Base-by-base conservation (phyloP, 2,113 vertebrate genomes). In the Sylvietta virens region DNA sequence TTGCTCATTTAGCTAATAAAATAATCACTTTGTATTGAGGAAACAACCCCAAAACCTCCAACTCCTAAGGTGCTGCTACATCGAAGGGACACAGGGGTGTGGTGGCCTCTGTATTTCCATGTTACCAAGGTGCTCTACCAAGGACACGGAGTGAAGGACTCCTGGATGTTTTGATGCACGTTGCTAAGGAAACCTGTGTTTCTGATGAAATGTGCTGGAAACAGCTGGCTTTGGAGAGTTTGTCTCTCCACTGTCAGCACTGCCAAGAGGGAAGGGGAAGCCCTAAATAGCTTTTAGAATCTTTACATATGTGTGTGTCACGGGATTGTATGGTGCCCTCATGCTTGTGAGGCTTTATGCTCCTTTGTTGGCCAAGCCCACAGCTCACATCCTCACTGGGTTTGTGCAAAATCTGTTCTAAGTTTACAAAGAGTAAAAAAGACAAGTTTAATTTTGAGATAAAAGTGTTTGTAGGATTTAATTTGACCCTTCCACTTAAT, bases 181-280 rank as follows among this genome's bases (percentile, higher is more conserved):
- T 91, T 95, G 61, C 84, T 67, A 86, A 88, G 86, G 91, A 81
- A 92, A 91, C 50, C 24, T 62, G 4, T 76, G 39, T 18, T 81
- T 90, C 80, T 81, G 61, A 86, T 73, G 40, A 78, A 88, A 86
- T 35, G 23, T 56, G 12, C 39, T 87, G 78, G 57, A 40, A 90
- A 83, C 1, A 7, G 11, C 56, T 83, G 35, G 57, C 58, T 86
- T 85, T 61, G 31, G 26, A 76, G 11, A 50, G 27, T 44, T 81
- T 78, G 24, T 60, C 28, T 92, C 56, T 72, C 60, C 4, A 3
- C 26, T 78, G 51, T 17, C 51, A 74, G 39, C 15, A 5, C 17
- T 8, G 1, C 30, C n/a, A 67, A 93, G 88, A 79, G 17, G 28
- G 37, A 51, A 80, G 48, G 16, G 90, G 35, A 82, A 84, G 20